Evolutionary conservation across 2,113 vertebrate species (phyloP), one percentile per base, ranked within the genome.

Genomic region (Chaetura pelagica): DNA sequence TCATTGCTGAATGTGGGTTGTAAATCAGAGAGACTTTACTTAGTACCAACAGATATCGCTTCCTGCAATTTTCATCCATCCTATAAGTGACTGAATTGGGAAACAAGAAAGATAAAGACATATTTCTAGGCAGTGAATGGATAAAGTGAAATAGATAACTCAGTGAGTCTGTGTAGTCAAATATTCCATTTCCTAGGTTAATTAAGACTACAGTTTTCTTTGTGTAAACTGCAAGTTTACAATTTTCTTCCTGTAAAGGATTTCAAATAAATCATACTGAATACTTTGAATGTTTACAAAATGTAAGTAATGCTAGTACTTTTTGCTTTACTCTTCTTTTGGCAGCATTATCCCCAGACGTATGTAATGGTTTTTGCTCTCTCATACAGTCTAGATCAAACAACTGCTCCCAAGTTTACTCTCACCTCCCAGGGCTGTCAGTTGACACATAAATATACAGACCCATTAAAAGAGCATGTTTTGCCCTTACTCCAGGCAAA

Each of bases 21-120:
- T 96, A 96, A 94, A 95, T 96, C 94, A 94, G 58, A 52, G 51
- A 93, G 58, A 49, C 77, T 78, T 94, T 81, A 92, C 93, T 96
- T 94, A 95, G 58, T 64, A 87, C 32, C 87, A 84, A 7, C 66
- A 82, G 66, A 58, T 94, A 95, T 0, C 2, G 16, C 62, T 95
- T 84, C 24, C 58, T 89, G 54, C 80, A 87, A 46, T 94, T 91
- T 96, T 94, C 46, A 79, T 94, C 78, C 71, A 73, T 94, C 54
- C 74, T 93, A 3, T 42, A 82, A 62, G 71, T 76, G 63, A 44
- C 77, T 91, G 81, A 91, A 89, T 83, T 79, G 74, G 67, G 87
- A 94, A 95, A 83, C 58, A 83, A 34, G 49, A 82, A 79, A 75
- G 44, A 91, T 95, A 76, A 92, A 84, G 62, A 80, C 6, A 1